Conservation (phyloP, 2,113 vertebrate species). For the Gorilla gorilla region DNA sequence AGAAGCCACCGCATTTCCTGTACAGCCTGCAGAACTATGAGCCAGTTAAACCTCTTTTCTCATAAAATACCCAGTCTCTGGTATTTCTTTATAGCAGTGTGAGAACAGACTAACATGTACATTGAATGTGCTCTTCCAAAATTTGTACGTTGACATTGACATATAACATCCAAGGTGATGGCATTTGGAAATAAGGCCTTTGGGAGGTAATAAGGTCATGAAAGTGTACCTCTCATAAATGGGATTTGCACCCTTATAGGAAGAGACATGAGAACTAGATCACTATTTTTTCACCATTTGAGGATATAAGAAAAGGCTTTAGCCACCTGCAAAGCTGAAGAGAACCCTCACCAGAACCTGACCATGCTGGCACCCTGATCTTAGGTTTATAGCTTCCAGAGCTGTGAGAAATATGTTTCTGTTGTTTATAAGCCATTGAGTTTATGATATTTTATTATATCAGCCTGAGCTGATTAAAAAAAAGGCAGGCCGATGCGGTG, state of each 20-base stretch:
- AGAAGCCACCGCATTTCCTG: too few species aligned
- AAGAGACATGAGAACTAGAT: not conserved
- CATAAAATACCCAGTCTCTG: too few species aligned
- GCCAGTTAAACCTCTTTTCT: too few species aligned
- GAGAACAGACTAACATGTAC: not conserved
- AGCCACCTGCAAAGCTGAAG: not conserved
- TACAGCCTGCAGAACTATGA: too few species aligned
- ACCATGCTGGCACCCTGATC: not conserved
- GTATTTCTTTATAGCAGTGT: too few species aligned
- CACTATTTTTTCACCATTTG: not conserved
- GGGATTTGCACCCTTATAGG: not conserved
- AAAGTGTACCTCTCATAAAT: not conserved
- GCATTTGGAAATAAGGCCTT: not conserved
- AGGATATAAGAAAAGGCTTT: not conserved
- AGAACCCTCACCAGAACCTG: not conserved
- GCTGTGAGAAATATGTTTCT: not conserved
- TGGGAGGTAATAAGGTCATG: not conserved
- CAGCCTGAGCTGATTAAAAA: not conserved
- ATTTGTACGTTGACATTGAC: too few species aligned
- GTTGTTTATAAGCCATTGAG: not conserved
- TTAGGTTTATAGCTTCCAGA: not conserved
- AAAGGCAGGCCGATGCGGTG: too few species aligned
- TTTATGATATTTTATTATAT: not conserved
- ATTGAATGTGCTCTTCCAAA: not conserved
- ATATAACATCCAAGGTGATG: too few species aligned